Conservation (phyloP, 2,888 invertebrate genomes). For the Campaea margaritaria region DNA sequence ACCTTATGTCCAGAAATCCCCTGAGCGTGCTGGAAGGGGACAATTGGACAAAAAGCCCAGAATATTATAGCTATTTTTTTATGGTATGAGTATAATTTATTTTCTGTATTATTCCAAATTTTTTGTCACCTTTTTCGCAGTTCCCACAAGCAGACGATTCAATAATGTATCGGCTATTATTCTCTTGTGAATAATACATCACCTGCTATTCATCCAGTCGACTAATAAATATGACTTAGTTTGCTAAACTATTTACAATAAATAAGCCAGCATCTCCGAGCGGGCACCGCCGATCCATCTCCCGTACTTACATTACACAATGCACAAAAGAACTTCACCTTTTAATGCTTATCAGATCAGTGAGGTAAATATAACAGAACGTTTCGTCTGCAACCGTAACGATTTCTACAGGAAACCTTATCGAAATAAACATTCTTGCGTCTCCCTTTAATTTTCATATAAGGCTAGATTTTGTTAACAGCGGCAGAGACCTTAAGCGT, state of each 20-base stretch:
- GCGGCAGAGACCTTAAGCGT: not conserved
- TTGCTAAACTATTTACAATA: conserved; percentile 9
- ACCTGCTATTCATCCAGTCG: conserved; percentile 4
- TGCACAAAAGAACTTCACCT: conserved; percentile 54
- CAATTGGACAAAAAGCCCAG: too few species aligned
- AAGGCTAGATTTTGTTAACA: not conserved
- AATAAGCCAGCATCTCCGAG: conserved; percentile 2
- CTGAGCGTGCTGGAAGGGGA: too few species aligned
- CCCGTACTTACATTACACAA: conserved; percentile 33
- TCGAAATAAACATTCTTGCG: conserved; percentile 8
- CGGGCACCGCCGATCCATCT: conserved; percentile 12
- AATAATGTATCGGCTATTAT: not conserved
- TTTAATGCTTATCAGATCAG: conserved; percentile 52
- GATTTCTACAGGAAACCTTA: conserved; percentile 10
- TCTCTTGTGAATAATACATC: conserved; percentile 10
- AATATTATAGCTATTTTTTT: too few species aligned
- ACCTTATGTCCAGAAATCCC: too few species aligned
- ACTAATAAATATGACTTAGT: conserved; percentile 7
- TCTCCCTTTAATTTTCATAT: too few species aligned
- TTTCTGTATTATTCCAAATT: too few species aligned
- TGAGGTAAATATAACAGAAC: conserved; percentile 27
- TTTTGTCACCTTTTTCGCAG: too few species aligned
- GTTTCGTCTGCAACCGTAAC: conserved; percentile 5
- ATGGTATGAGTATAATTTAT: too few species aligned
- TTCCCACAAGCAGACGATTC: not conserved